Conservation (phyloP, 2,888 invertebrate genomes). For the Norana najaformis region DNA sequence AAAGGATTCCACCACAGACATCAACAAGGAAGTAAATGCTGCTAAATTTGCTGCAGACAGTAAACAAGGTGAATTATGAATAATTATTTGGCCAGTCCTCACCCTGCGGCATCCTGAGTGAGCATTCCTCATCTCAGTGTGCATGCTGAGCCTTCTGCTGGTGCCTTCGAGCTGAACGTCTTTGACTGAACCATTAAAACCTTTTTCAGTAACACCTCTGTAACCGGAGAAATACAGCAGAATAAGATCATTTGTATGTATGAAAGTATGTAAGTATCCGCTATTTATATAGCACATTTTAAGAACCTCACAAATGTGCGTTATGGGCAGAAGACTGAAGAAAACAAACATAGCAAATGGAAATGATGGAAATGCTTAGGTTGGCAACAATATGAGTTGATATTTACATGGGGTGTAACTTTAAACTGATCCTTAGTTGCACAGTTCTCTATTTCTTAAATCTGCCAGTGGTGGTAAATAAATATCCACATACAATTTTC, state of each 20-base stretch:
- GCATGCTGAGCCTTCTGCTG: neutral
- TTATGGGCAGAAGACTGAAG: neutral
- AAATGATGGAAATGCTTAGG: neutral
- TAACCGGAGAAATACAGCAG: neutral
- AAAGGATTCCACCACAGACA: neutral
- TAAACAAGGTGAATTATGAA: neutral
- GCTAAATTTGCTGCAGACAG: neutral
- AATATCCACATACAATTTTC: neutral
- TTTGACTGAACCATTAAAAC: neutral
- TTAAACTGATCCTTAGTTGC: neutral
- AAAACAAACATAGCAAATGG: neutral
- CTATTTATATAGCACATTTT: too few relatives aligned
- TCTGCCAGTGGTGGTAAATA: neutral
- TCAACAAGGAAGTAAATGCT: too few relatives aligned
- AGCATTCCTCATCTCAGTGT: neutral
- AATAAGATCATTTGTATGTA: neutral
- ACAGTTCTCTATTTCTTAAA: too few relatives aligned
- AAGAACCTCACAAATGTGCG: too few relatives aligned
- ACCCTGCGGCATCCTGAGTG: neutral
- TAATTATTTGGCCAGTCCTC: neutral
- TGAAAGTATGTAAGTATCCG: too few relatives aligned
- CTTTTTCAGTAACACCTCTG: neutral
- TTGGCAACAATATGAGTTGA: neutral
- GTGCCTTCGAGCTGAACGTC: constrained; percentile 13
- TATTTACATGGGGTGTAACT: neutral